phyloP scores from a whole-genome alignment of 2,888 invertebrate genomes.

The Metopia argyrocephala region DNA sequence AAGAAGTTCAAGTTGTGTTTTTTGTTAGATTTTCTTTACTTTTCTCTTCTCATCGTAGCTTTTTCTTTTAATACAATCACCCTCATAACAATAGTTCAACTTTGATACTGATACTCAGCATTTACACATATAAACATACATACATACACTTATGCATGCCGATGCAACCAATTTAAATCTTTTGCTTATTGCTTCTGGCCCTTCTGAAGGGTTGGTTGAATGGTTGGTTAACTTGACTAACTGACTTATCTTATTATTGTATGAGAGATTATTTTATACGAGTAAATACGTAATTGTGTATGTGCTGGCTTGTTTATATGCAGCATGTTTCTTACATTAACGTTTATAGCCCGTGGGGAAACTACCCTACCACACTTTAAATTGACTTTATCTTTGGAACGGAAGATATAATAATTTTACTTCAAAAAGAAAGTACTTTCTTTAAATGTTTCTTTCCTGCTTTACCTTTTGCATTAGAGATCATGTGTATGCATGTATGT shows the following conservation, averaged over 20 bases:
- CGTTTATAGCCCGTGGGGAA: conserved; percentile 50
- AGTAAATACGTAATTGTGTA: background rate
- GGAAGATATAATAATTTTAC: conserved; percentile 48
- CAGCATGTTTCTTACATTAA: conserved; percentile 28
- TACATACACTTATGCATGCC: background rate
- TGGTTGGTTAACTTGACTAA: conserved; percentile 10
- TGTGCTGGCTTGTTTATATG: background rate
- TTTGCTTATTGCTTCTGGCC: background rate
- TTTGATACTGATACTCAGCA: conserved; percentile 15
- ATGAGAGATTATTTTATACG: background rate
- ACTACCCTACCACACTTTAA: conserved; percentile 59
- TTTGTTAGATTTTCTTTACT: background rate
- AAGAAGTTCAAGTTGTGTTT: conserved; percentile 21
- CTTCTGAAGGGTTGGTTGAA: too few species aligned
- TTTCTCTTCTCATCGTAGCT: too few species aligned
- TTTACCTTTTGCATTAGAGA: background rate
- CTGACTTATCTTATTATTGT: conserved; percentile 23
- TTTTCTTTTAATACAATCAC: conserved; percentile 18
- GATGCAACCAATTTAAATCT: conserved; percentile 23
- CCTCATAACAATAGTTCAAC: conserved; percentile 16
- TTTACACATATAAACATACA: background rate
- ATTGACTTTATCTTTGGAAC: conserved; percentile 58
- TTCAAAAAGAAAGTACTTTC: conserved; percentile 39
- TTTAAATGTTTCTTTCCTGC: background rate
- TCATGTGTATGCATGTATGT: background rate